Evolutionary conservation across 1,140 invertebrate genomes (phyloP).

Genomic region (Camponotus pennsylvanicus): DNA sequence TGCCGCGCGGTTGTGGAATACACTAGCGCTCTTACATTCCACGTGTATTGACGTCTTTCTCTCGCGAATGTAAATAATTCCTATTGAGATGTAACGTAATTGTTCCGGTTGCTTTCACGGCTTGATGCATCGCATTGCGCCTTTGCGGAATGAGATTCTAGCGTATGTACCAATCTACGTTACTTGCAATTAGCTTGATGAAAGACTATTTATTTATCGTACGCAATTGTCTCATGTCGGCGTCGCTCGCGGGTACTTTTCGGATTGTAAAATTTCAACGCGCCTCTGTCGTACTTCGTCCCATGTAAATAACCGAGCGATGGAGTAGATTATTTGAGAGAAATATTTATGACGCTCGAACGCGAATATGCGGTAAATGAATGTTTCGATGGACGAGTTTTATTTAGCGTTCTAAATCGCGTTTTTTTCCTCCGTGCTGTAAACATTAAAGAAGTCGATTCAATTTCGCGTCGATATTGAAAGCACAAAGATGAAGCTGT

Average conservation of each 20-base stretch:
- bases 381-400: neutral
- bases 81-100: conserved; percentile 54
- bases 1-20: conserved; percentile 16
- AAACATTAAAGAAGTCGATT: neutral
- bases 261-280: neutral
- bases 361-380: neutral
- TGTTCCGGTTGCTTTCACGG: conserved; percentile 41
- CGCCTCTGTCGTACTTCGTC: neutral
- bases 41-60: conserved; percentile 51
- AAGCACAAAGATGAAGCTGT: neutral
- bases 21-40: neutral
- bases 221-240: conserved; percentile 8
- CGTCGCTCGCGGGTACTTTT: neutral
- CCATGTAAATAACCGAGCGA: neutral
- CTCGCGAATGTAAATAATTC: conserved; percentile 56
- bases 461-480: neutral
- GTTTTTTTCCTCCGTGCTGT: neutral
- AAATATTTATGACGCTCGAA: neutral
- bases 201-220: conserved; percentile 56
- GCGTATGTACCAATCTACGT: conserved; percentile 17
- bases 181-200: conserved; percentile 45
- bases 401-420: neutral
- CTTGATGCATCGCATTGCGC: conserved; percentile 29
- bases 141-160: conserved; percentile 36
- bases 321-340: neutral